Conservation (phyloP, 2,888 invertebrate genomes). For the Acanthococcus lagerstroemiae region DNA sequence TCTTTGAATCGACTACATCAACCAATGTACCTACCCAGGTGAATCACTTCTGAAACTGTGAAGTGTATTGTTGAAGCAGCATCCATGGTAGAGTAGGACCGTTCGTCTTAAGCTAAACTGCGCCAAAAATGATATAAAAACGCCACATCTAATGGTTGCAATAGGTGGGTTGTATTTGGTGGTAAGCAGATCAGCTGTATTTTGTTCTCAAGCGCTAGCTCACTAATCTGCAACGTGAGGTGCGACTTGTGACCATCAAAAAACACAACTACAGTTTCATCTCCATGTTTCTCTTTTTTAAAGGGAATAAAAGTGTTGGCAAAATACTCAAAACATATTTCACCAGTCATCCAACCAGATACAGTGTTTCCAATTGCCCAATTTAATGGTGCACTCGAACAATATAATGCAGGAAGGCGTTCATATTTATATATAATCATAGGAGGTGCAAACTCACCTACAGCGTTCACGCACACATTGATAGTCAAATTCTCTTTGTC, state of each 20-base stretch:
- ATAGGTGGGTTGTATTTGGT: conserved; percentile 36
- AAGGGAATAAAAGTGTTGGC: conserved; percentile 35
- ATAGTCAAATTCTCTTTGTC: neutral
- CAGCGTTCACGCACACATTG: conserved; percentile 36
- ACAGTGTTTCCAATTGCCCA: conserved; percentile 35
- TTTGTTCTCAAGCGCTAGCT: conserved; percentile 33
- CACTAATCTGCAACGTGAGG: conserved; percentile 33
- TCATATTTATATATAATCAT: conserved; percentile 34
- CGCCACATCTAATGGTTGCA: conserved; percentile 36
- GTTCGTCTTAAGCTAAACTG: too few species aligned
- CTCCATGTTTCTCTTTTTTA: conserved; percentile 34
- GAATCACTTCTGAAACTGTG: too few species aligned
- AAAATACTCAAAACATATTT: conserved; percentile 34
- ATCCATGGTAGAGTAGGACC: too few species aligned
- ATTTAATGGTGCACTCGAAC: conserved; percentile 32
- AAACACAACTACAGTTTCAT: conserved; percentile 38
- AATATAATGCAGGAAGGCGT: conserved; percentile 33
- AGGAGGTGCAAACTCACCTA: conserved; percentile 34
- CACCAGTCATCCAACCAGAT: conserved; percentile 35
- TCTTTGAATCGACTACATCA: too few species aligned
- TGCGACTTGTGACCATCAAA: conserved; percentile 42
- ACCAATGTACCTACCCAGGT: too few species aligned
- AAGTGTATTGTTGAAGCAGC: too few species aligned
- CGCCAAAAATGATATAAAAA: too few species aligned
- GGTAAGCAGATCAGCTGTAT: conserved; percentile 35